Evolutionary conservation across 2,113 vertebrate species (phyloP), one percentile per base, ranked within the genome.

Genomic region (Sardina pilchardus): DNA sequence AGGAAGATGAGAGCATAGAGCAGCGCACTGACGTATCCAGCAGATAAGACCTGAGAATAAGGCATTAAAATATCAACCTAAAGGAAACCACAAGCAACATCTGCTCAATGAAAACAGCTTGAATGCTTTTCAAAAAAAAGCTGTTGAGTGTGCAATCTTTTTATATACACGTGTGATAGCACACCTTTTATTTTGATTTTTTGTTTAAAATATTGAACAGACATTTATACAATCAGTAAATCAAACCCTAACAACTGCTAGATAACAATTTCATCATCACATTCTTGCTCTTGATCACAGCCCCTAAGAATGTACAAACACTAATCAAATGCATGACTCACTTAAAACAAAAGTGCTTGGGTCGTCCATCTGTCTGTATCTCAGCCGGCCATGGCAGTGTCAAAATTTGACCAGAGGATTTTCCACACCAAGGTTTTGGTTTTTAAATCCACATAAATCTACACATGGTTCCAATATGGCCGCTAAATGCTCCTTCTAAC

Each of bases 401-500:
- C 34, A 78, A 78, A 78, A 14, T 78, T 2, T 78, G 71, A 78
- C 71, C 26, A 78, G 71, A 78, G 14, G 17, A 36, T 78, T 78
- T 36, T 78, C 71, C 71, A 36, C 26, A 10, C 71, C 16, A 30
- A 14, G 12, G 1, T 78, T 78, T 34, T 17, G 30, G 30, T 78
- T 78, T 78, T 78, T 36, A 39, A 78, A 78, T 78, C 71, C 16
- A 16, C 26, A 36, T 34, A 34, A 78, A 36, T 36, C 71, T 17
- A 78, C 71, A 78, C 34, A 78, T 78, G 71, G 71, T 78, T 78
- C 71, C 71, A 78, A 78, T 78, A 78, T 78, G 71, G 71, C 26
- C 4, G 71, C 71, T 78, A 78, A 78, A 17, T 36, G 71, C 12
- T 78, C 30, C 12, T 4, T 14, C 71, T 78, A 78, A 78, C 71